Evolutionary conservation across 1,140 invertebrate species (phyloP).

Genomic region (Cydia fagiglandana): DNA sequence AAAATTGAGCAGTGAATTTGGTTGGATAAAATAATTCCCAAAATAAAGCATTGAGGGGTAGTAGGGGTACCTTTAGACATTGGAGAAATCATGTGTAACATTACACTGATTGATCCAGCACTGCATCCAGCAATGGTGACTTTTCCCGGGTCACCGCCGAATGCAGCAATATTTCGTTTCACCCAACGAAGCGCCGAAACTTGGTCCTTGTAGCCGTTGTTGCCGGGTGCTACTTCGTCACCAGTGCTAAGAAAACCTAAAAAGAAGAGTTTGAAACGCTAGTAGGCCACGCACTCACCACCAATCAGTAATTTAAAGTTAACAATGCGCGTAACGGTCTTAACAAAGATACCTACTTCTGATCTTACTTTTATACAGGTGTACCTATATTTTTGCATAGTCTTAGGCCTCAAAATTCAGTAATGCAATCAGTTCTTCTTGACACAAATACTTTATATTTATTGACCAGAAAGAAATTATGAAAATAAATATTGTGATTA

Average conservation of each 20-base stretch:
- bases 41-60: no score
- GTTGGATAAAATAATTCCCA: no score
- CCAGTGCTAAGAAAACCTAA: conserved; percentile 75
- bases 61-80: conserved; percentile 80
- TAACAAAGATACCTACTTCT: no score
- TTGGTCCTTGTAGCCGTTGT: conserved; percentile 84
- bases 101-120: conserved; percentile 60
- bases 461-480: neutral
- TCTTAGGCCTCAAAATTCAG: no score
- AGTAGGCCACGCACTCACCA: neutral
- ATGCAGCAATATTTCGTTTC: conserved; percentile 78
- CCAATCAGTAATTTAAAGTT: no score
- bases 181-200: conserved; percentile 83
- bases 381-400: no score
- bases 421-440: no score
- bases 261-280: conserved; percentile 34
- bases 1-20: no score
- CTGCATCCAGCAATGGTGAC: conserved; percentile 52
- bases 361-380: no score
- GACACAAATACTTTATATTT: no score
- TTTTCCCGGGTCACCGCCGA: conserved; percentile 48
- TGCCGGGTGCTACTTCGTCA: conserved; percentile 80
- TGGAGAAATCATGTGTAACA: conserved; percentile 85
- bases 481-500: conserved; percentile 21
- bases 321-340: no score